phyloP scores from a whole-genome alignment of 2,113 vertebrate species.

The Sander lucioperca region DNA sequence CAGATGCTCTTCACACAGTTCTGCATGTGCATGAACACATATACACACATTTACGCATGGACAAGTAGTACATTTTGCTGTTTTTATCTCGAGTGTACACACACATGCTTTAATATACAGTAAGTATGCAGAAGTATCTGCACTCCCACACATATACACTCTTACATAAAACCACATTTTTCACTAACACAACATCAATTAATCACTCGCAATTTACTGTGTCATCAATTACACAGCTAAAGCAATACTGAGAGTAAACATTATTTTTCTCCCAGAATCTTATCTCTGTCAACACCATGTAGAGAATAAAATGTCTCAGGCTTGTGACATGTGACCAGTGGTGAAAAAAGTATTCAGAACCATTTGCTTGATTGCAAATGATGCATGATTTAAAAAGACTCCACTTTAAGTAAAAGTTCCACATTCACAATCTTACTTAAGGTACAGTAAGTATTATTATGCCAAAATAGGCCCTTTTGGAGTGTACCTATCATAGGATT shows the following conservation, averaged over 20 bases:
- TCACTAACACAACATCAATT: neutral
- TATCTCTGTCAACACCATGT: neutral
- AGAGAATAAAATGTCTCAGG: neutral
- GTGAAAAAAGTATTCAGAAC: too few species aligned
- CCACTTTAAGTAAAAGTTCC: neutral
- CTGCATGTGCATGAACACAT: neutral
- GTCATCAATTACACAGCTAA: slow-evolving; percentile 5
- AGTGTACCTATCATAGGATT: neutral
- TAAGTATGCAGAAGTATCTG: neutral
- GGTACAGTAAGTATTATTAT: neutral
- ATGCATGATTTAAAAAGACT: neutral
- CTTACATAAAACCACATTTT: neutral
- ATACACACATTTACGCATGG: neutral
- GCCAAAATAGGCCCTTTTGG: neutral
- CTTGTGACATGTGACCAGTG: too few species aligned
- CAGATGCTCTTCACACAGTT: neutral
- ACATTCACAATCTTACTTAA: neutral
- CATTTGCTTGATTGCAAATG: too few species aligned
- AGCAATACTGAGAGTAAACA: neutral
- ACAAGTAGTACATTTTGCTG: neutral
- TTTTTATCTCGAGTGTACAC: neutral
- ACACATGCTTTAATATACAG: neutral
- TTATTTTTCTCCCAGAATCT: neutral
- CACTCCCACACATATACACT: neutral
- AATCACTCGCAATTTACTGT: neutral